Percentiles rank a stretch among this genome's conserved stretches.
Evolutionary conservation across 2,888 invertebrate genomes (phyloP).

Genomic region (Cerceris rybyensis): DNA sequence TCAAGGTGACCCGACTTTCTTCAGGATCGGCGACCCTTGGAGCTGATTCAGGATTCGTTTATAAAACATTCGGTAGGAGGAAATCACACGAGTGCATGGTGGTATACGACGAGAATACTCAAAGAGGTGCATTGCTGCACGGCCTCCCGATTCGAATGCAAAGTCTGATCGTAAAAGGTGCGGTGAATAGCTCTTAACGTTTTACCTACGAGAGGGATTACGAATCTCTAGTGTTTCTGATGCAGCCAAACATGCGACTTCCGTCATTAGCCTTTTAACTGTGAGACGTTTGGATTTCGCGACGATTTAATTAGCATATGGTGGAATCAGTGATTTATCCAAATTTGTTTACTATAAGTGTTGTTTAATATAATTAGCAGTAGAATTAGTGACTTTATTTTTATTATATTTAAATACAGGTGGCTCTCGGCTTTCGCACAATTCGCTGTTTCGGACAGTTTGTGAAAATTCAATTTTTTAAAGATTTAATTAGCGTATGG

Average conservation of each 20-base stretch:
- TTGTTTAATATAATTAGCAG: too few relatives aligned
- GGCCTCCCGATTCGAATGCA: slow-evolving; percentile 64
- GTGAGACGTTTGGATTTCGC: background rate
- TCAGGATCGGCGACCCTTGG: slow-evolving; percentile 47
- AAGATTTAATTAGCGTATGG: too few relatives aligned
- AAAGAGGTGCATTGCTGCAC: slow-evolving; percentile 71
- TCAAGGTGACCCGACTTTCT: slow-evolving; percentile 40
- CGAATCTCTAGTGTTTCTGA: slow-evolving; percentile 5
- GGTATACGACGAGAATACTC: slow-evolving; percentile 68
- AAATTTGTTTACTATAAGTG: too few relatives aligned
- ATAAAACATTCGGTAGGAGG: slow-evolving; percentile 62
- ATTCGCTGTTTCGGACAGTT: too few relatives aligned
- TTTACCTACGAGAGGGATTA: slow-evolving; percentile 15
- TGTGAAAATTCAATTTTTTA: too few relatives aligned
- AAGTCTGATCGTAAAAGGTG: slow-evolving; percentile 51
- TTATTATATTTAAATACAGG: too few relatives aligned
- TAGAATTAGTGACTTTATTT: too few relatives aligned
- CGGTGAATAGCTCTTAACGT: slow-evolving; percentile 36
- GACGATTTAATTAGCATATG: too few relatives aligned
- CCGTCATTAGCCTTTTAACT: background rate
- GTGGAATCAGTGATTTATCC: too few relatives aligned
- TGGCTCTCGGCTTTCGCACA: too few relatives aligned
- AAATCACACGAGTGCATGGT: slow-evolving; percentile 59
- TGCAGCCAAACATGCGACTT: background rate
- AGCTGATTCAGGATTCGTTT: slow-evolving; percentile 51